Percentiles rank a stretch among this genome's conserved stretches.
phyloP scores from a whole-genome alignment of 2,113 vertebrate genomes.

The Callospermophilus lateralis region DNA sequence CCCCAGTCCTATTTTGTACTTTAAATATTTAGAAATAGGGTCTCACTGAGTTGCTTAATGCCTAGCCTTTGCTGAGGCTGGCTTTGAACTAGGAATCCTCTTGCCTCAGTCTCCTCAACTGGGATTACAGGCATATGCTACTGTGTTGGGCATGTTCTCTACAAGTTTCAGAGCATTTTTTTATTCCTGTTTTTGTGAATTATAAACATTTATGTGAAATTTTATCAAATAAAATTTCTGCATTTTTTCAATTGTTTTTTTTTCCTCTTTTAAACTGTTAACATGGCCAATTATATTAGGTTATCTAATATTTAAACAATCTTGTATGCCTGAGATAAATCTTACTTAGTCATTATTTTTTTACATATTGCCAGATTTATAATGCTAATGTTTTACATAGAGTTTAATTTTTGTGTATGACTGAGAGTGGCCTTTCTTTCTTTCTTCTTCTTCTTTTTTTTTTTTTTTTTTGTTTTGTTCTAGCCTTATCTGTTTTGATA shows the following conservation, averaged over 20 bases:
- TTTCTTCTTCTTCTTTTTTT: no score
- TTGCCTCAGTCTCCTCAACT: no score
- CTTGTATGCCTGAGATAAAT: neutral
- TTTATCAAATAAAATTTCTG: slow-evolving; percentile 21
- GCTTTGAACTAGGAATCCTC: no score
- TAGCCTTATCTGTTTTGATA: neutral
- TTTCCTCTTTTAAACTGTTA: neutral
- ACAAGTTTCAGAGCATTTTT: slow-evolving; percentile 3
- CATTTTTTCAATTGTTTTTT: neutral
- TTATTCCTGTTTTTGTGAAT: neutral
- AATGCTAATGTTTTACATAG: slow-evolving; percentile 7
- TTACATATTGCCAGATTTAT: neutral
- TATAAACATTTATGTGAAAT: slow-evolving; percentile 2
- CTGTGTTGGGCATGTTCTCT: neutral
- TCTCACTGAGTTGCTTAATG: no score
- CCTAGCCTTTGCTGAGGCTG: no score
- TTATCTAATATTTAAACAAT: slow-evolving; percentile 12
- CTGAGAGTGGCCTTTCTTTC: neutral
- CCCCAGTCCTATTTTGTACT: no score
- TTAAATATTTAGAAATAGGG: no score
- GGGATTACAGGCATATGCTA: no score
- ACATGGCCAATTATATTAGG: neutral
- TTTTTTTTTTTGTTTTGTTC: neutral
- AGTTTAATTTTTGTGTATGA: slow-evolving; percentile 30
- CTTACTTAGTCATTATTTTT: slow-evolving; percentile 11